Evolutionary conservation across 2,113 vertebrate genomes (phyloP).

Genomic region (Dipodomys ordii): DNA sequence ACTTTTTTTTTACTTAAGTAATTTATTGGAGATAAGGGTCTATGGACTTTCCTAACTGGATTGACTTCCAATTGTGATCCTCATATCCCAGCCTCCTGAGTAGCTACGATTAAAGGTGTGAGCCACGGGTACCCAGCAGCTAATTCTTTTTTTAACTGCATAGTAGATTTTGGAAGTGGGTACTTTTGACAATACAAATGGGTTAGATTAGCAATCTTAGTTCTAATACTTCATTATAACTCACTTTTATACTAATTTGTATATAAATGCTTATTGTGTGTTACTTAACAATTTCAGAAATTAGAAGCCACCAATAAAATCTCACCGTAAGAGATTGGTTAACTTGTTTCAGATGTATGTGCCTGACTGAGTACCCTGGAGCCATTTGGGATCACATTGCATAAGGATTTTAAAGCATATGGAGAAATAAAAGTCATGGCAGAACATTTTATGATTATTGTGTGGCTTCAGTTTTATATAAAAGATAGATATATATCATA

Average conservation of each 20-base stretch:
- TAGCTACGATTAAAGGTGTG: no score
- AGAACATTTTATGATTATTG: background rate
- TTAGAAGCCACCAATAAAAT: background rate
- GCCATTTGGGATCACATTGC: background rate
- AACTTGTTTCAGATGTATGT: background rate
- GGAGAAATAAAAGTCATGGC: slow-evolving; percentile 7
- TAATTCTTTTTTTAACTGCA: background rate
- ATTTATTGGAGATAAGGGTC: no score
- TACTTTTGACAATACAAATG: slow-evolving; percentile 30
- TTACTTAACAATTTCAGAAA: slow-evolving; percentile 1
- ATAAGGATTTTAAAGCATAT: background rate
- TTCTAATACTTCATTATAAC: slow-evolving; percentile 49
- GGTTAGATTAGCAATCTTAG: background rate
- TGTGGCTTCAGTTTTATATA: slow-evolving; percentile 5
- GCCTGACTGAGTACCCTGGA: background rate
- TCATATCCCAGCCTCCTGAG: no score
- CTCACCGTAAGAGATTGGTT: background rate
- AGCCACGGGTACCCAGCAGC: no score
- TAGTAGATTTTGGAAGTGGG: slow-evolving; percentile 28
- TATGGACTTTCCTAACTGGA: no score
- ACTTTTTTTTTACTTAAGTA: no score
- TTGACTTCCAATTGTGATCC: no score
- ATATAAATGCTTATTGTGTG: background rate
- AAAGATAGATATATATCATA: background rate
- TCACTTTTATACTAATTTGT: background rate